Percentiles rank a stretch among this genome's conserved stretches.
Evolutionary conservation across 1,140 invertebrate species (phyloP).

Genomic region (Lepidurus apus): DNA sequence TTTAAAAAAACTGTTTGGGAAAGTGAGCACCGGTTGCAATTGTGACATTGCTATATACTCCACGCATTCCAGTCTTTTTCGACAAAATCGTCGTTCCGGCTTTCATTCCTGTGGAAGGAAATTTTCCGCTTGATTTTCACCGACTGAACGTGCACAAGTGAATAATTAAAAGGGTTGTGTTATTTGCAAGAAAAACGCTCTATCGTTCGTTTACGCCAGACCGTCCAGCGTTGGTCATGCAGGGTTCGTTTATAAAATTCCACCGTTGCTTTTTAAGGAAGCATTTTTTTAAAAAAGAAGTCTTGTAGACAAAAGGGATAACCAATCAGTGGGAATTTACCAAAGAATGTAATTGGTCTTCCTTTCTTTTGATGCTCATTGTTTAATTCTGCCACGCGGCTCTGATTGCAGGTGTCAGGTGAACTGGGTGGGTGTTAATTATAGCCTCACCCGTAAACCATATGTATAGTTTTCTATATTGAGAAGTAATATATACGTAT

Average conservation of each 20-base stretch:
- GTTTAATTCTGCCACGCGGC: background rate
- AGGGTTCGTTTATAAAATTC: background rate
- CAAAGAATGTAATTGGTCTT: constrained; percentile 12
- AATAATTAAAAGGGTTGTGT: constrained; percentile 1
- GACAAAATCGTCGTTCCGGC: background rate
- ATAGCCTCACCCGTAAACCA: constrained; percentile 5
- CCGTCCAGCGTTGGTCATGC: constrained; percentile 15
- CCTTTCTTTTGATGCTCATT: background rate
- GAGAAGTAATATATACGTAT: constrained; percentile 16
- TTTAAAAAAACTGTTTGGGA: background rate
- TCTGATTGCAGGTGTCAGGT: background rate
- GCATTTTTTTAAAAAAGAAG: background rate
- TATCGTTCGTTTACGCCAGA: background rate
- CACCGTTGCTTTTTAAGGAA: background rate
- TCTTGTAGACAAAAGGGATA: background rate
- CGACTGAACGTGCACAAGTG: background rate
- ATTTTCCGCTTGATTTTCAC: background rate
- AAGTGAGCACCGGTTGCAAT: too few species aligned
- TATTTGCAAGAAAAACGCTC: background rate
- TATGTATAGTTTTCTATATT: constrained; percentile 16
- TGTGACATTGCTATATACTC: constrained; percentile 7
- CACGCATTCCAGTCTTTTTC: background rate
- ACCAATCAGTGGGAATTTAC: background rate
- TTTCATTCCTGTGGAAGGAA: background rate
- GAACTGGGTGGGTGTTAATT: constrained; percentile 9